A percentile compares a stretch with the other conserved stretches of the same genome.
Conservation (phyloP, 2,888 invertebrate genomes). For the Leuctra nigra region DNA sequence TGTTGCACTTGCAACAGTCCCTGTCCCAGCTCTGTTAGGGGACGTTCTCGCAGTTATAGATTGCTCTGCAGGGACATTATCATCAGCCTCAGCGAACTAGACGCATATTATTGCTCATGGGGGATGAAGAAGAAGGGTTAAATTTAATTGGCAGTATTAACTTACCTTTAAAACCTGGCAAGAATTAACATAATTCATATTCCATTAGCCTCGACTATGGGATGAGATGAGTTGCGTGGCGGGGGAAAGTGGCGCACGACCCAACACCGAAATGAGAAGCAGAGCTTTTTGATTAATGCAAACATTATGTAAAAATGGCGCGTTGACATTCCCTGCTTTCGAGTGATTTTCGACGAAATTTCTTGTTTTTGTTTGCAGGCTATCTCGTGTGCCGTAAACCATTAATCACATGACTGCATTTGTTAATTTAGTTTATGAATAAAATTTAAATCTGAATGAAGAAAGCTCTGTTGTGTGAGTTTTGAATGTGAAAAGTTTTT, state of each 20-base stretch:
- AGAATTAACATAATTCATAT: conserved; percentile 9
- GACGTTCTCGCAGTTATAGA: no score
- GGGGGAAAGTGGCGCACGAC: background rate
- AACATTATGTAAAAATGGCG: conserved; percentile 9
- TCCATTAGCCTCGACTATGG: conserved; percentile 8
- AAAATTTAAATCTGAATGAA: background rate
- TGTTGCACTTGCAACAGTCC: background rate
- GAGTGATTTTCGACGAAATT: conserved; percentile 9
- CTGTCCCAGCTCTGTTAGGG: no score
- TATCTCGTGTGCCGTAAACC: background rate
- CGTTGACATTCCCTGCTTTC: conserved; percentile 1
- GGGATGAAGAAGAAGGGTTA: background rate
- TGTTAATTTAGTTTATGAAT: background rate
- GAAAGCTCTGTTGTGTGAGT: no score
- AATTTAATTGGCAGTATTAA: conserved; percentile 3
- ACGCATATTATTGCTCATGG: conserved; percentile 1
- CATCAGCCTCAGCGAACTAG: no score
- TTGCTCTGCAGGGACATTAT: conserved; percentile 10
- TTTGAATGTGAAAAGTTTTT: no score
- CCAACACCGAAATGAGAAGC: background rate
- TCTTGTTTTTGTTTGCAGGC: conserved; percentile 1
- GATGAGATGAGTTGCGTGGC: background rate
- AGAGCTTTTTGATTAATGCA: background rate
- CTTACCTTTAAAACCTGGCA: conserved; percentile 8
- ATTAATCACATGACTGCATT: background rate